Conservation (phyloP, 2,888 invertebrate species). For the Harpalus rubripes region DNA sequence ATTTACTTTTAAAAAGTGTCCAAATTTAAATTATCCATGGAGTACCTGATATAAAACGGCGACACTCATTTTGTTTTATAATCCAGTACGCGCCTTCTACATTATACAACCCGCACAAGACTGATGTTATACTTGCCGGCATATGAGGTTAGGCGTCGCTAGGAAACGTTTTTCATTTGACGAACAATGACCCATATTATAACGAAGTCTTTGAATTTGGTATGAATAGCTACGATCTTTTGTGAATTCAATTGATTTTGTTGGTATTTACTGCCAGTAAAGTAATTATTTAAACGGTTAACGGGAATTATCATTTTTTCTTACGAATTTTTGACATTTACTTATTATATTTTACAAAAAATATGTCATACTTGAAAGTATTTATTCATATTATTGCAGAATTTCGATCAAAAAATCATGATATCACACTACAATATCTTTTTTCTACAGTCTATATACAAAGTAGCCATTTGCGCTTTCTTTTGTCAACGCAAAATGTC, state of each 20-base stretch:
- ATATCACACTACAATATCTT: too few relatives aligned
- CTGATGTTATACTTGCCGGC: conserved; percentile 18
- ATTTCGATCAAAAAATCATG: too few relatives aligned
- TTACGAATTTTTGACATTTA: neutral
- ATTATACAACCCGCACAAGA: neutral
- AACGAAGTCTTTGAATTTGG: conserved; percentile 28
- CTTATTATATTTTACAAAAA: neutral
- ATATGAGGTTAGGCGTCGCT: conserved; percentile 13
- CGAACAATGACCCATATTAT: conserved; percentile 43
- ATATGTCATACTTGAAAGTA: neutral
- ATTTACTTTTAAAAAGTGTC: neutral
- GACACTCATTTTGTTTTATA: conserved; percentile 27
- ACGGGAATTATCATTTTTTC: neutral
- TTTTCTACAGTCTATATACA: too few relatives aligned
- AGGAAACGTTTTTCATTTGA: conserved; percentile 49
- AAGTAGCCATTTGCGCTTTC: too few relatives aligned
- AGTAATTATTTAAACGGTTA: neutral
- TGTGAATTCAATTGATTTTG: conserved; percentile 34
- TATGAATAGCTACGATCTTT: conserved; percentile 21
- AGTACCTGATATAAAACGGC: conserved; percentile 45
- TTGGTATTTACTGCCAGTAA: neutral
- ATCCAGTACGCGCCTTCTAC: neutral
- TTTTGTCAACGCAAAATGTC: too few relatives aligned
- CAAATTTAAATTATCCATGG: neutral
- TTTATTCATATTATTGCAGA: neutral